Conservation (phyloP, 2,888 invertebrate species). For the Drosophila antonietae region DNA sequence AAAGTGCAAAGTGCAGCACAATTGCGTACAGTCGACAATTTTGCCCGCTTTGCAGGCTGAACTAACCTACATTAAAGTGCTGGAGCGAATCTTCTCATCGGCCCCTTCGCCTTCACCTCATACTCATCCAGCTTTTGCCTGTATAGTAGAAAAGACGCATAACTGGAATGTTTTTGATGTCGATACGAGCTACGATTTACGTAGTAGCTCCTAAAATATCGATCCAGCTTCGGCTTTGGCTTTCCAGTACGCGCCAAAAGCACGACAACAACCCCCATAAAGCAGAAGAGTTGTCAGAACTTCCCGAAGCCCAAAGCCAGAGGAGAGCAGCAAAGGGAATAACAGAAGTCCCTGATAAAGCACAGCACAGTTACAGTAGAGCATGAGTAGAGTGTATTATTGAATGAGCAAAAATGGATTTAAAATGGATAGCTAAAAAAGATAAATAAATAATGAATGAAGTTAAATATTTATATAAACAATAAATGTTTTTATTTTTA, state of each 20-base stretch:
- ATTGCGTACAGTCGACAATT: conserved; percentile 51
- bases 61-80: conserved; percentile 74
- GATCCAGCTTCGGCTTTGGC: conserved; percentile 54
- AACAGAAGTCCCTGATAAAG: conserved; percentile 3
- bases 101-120: not conserved
- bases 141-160: conserved; percentile 4
- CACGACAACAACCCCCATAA: conserved; percentile 44
- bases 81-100: not conserved
- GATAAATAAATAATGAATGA: no score
- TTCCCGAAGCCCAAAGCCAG: not conserved
- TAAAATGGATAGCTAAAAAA: no score
- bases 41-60: conserved; percentile 42
- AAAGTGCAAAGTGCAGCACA: conserved; percentile 62
- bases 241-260: conserved; percentile 73
- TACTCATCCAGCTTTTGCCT: not conserved
- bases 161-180: conserved; percentile 17
- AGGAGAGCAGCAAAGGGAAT: conserved; percentile 5
- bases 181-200: conserved; percentile 14
- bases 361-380: conserved; percentile 3
- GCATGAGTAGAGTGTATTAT: not conserved
- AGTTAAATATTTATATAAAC: no score
- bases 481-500: no score
- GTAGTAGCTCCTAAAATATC: conserved; percentile 63
- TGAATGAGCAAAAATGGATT: no score
- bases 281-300: conserved; percentile 5